Conservation (phyloP, 2,113 vertebrate species). For the Atlantisia rogersi region DNA sequence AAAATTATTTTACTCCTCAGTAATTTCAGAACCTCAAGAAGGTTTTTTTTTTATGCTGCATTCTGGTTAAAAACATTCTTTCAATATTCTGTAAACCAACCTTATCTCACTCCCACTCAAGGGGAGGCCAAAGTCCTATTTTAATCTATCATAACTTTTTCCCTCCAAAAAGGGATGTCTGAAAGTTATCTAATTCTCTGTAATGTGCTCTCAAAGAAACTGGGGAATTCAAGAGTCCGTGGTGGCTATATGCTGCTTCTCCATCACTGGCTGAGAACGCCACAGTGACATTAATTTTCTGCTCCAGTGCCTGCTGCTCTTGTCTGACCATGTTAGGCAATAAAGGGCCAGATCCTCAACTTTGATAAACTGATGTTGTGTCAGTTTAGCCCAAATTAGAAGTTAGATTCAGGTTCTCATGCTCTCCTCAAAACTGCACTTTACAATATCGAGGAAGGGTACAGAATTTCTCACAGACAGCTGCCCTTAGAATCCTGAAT, state of each 20-base stretch:
- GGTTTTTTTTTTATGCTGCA: not conserved
- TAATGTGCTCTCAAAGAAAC: not conserved
- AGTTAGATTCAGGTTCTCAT: not conserved
- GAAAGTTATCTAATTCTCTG: not conserved
- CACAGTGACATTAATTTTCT: not conserved
- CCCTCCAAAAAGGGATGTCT: not conserved
- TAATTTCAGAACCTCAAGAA: not conserved
- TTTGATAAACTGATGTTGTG: not conserved
- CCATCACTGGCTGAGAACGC: accelerated
- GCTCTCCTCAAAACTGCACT: not conserved
- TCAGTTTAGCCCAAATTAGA: not conserved
- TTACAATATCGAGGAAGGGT: not conserved
- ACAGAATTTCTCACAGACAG: not conserved
- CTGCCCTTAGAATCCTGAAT: not conserved
- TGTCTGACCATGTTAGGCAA: not conserved
- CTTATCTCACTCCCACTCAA: not conserved
- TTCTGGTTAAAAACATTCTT: not conserved
- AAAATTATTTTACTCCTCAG: not conserved
- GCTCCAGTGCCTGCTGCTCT: not conserved
- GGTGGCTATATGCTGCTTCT: not conserved
- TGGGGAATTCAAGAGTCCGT: not conserved
- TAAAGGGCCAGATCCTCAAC: not conserved
- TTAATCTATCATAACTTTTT: not conserved
- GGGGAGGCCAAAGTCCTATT: not conserved
- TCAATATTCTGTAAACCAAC: not conserved